phyloP scores from a whole-genome alignment of 2,113 vertebrate species.

The Ammospiza caudacuta region DNA sequence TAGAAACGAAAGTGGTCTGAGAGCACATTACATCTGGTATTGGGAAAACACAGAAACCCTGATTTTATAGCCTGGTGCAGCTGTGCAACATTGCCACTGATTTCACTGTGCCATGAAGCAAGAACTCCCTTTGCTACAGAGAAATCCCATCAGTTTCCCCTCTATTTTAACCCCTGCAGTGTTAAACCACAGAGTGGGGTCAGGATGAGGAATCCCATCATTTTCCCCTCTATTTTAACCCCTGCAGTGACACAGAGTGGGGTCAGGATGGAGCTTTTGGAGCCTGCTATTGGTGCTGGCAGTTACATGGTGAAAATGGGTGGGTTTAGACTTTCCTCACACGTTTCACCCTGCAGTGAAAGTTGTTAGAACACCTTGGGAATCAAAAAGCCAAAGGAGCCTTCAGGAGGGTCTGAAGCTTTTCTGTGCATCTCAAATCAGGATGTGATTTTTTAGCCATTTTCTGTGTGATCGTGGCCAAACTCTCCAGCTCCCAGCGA shows the following conservation, averaged over 20 bases:
- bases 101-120: neutral
- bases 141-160: neutral
- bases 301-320: accelerated
- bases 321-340: neutral
- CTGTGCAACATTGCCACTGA: accelerated
- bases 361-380: neutral
- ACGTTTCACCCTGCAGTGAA: neutral
- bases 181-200: accelerated
- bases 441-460: neutral
- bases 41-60: neutral
- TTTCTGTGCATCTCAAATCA: neutral
- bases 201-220: neutral
- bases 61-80: neutral
- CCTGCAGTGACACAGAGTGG: accelerated
- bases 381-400: neutral
- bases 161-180: too few relatives aligned
- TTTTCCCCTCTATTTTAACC: neutral
- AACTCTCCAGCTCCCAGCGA: neutral
- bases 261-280: neutral
- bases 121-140: neutral
- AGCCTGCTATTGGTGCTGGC: neutral
- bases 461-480: neutral
- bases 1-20: neutral
- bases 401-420: neutral
- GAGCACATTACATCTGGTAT: neutral